A percentile compares a stretch with the other conserved stretches of the same genome.
Conservation (phyloP, 2,113 vertebrate genomes). For the Microtus ochrogaster region DNA sequence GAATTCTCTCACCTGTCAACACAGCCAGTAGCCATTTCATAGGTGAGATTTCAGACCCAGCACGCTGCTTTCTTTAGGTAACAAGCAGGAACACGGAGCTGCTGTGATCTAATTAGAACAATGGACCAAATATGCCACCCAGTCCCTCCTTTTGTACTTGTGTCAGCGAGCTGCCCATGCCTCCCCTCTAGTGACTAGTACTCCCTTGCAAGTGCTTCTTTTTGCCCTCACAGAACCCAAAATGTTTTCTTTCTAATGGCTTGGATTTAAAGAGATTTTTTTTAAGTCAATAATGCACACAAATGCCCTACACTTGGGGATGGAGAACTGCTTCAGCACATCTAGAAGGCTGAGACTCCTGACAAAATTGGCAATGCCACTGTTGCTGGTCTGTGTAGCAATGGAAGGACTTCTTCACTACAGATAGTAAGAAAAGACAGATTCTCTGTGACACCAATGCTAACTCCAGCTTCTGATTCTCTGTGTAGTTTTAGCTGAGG, state of each 20-base stretch:
- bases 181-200: neutral
- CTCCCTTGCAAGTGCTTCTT: neutral
- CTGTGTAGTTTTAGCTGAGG: neutral
- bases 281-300: neutral
- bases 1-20: neutral
- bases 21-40: neutral
- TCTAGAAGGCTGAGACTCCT: neutral
- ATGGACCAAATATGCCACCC: neutral
- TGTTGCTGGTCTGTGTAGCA: neutral
- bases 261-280: neutral
- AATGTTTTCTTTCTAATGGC: neutral
- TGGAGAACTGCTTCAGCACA: neutral
- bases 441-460: neutral
- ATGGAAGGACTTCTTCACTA: neutral
- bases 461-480: neutral
- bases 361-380: neutral
- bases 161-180: neutral
- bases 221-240: neutral
- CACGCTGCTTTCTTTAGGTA: neutral
- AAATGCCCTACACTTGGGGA: neutral
- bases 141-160: neutral
- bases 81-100: neutral
- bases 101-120: slow-evolving; percentile 5
- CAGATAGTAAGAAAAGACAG: neutral
- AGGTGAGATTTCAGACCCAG: neutral